A percentile compares a stretch with the other conserved stretches of the same genome.
Conservation (phyloP, 1,140 invertebrate genomes). For the Leguminivora glycinivorella region DNA sequence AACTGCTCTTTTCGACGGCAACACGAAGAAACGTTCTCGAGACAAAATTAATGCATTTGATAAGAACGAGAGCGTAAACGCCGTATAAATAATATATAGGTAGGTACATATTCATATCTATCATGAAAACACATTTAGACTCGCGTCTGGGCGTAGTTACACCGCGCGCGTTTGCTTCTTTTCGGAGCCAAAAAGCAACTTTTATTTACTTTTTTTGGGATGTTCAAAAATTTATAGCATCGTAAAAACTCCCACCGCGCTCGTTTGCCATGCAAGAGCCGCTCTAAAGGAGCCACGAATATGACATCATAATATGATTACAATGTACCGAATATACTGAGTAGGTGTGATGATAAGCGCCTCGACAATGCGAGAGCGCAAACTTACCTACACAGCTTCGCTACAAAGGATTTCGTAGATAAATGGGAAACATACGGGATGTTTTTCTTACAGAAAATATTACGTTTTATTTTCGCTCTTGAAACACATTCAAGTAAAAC, state of each 20-base stretch:
- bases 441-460: background rate
- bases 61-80: conserved; percentile 19
- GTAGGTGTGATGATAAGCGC: conserved; percentile 29
- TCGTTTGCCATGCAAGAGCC: conserved; percentile 51
- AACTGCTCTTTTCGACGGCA: too few relatives aligned
- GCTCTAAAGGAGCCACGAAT: conserved; percentile 50
- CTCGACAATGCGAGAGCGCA: conserved; percentile 8
- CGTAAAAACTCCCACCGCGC: conserved; percentile 62
- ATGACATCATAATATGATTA: conserved; percentile 62
- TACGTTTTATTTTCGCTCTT: background rate
- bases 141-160: conserved; percentile 34
- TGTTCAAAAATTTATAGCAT: conserved; percentile 71
- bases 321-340: conserved; percentile 29
- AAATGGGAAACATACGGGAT: background rate
- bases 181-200: conserved; percentile 46
- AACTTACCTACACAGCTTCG: background rate
- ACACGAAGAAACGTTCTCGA: conserved; percentile 24
- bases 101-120: background rate
- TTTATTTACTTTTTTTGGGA: conserved; percentile 55
- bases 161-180: conserved; percentile 46
- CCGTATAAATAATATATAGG: background rate
- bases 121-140: conserved; percentile 25
- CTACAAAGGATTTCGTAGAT: background rate
- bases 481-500: conserved; percentile 2
- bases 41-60: conserved; percentile 17